A percentile compares a stretch with the other conserved stretches of the same genome.
Evolutionary conservation across 1,140 invertebrate species (phyloP).

Genomic region (Pectinophora gossypiella): DNA sequence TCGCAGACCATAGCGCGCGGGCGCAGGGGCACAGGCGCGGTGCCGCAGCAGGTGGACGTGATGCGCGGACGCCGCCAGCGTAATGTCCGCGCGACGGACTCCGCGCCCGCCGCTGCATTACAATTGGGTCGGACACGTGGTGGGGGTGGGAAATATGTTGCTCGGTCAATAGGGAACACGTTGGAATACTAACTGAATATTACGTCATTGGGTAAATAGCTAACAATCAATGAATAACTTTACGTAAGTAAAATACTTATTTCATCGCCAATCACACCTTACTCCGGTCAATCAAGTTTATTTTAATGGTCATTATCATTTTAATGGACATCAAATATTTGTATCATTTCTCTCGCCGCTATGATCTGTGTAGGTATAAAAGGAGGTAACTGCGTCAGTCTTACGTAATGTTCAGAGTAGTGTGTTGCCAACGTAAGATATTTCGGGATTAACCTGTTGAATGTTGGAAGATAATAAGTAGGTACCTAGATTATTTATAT

Average conservation of each 20-base stretch:
- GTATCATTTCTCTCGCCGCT: too few species aligned
- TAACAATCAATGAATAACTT: background rate
- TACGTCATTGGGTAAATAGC: background rate
- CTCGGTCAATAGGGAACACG: slow-evolving; percentile 62
- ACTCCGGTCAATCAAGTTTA: background rate
- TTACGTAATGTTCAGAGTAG: too few species aligned
- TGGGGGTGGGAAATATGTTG: slow-evolving; percentile 71
- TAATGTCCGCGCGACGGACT: slow-evolving; percentile 57
- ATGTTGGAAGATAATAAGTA: too few species aligned
- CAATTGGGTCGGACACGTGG: slow-evolving; percentile 62
- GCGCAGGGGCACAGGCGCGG: slow-evolving; percentile 17
- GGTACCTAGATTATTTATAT: too few species aligned
- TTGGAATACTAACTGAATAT: slow-evolving; percentile 10
- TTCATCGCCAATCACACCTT: background rate
- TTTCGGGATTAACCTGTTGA: too few species aligned
- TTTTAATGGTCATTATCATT: background rate
- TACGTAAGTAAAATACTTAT: background rate
- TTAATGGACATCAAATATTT: too few species aligned
- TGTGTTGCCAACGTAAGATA: too few species aligned
- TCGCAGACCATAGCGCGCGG: slow-evolving; percentile 60
- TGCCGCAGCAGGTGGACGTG: slow-evolving; percentile 41
- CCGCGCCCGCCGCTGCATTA: slow-evolving; percentile 50
- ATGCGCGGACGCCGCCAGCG: slow-evolving; percentile 45
- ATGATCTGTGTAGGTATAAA: too few species aligned
- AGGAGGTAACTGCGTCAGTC: too few species aligned